These are phyloP conservation scores for Lamellibrachia satsuma DNA, from an alignment of 2,888 invertebrate genomes.

Conservation along the genomic window DNA sequence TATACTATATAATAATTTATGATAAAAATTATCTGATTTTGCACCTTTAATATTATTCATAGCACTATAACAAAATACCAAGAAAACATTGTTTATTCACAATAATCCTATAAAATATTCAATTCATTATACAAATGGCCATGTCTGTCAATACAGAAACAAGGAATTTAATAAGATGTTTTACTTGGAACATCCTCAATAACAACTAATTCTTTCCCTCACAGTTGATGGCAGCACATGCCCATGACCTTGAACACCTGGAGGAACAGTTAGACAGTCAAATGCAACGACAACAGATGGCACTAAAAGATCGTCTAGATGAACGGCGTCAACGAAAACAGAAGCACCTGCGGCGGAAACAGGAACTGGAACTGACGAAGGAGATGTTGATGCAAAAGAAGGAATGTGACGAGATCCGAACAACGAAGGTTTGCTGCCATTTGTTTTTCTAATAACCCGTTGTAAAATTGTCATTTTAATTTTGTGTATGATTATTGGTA, in stretches of 20 bases:
- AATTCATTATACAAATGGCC: no score
- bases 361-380: slow-evolving; percentile 57
- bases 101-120: no score
- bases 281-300: slow-evolving; percentile 49
- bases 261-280: slow-evolving; percentile 54
- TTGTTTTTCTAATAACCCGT: neutral
- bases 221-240: slow-evolving; percentile 59
- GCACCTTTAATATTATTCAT: no score
- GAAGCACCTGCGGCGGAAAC: slow-evolving; percentile 55
- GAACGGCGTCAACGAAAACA: slow-evolving; percentile 50
- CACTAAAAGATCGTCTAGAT: slow-evolving; percentile 53
- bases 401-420: slow-evolving; percentile 54
- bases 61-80: no score
- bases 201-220: slow-evolving; percentile 14
- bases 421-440: neutral
- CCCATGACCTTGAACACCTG: slow-evolving; percentile 54
- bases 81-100: no score
- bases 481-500: no score
- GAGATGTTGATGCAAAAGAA: slow-evolving; percentile 61
- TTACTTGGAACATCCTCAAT: neutral
- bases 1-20: no score
- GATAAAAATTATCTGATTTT: no score
- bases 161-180: neutral
- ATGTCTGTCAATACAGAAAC: no score
- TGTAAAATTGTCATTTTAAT: neutral